Evolutionary conservation across 2,113 vertebrate genomes (phyloP).

Genomic region (Eleginops maclovinus): DNA sequence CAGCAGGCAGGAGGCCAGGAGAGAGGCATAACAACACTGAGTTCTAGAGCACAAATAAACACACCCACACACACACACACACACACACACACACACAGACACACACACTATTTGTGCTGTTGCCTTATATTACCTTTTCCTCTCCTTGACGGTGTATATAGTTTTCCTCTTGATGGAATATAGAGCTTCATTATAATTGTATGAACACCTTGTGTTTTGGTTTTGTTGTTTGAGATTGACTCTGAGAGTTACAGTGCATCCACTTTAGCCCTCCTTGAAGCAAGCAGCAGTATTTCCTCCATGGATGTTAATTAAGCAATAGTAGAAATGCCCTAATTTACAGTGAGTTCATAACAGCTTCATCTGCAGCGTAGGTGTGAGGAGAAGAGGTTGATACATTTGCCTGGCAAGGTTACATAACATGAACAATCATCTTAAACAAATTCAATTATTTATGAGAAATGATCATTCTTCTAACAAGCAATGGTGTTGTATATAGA

Average conservation of each 20-base stretch:
- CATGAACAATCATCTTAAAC: no score
- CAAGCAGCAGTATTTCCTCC: neutral
- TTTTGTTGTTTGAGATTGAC: neutral
- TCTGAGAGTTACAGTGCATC: neutral
- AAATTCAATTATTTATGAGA: no score
- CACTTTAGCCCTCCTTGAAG: neutral
- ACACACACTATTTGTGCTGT: neutral
- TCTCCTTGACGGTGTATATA: neutral
- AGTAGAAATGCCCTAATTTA: no score
- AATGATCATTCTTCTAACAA: no score
- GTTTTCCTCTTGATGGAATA: neutral
- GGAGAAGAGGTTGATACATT: no score
- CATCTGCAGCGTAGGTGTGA: no score
- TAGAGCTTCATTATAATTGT: neutral
- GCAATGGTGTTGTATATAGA: no score
- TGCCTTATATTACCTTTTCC: neutral
- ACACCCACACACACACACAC: neutral
- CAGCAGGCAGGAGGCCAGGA: conserved; percentile 13
- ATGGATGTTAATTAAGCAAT: neutral
- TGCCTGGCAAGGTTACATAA: no score
- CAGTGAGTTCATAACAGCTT: no score
- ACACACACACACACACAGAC: neutral
- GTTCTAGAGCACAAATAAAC: neutral
- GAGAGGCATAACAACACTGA: neutral
- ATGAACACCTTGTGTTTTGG: neutral